Evolutionary conservation across 92 coral and sea anemone genomes (phyloP), one percentile per base, ranked within the genome.

Genomic region (Zoanthus sociatus): DNA sequence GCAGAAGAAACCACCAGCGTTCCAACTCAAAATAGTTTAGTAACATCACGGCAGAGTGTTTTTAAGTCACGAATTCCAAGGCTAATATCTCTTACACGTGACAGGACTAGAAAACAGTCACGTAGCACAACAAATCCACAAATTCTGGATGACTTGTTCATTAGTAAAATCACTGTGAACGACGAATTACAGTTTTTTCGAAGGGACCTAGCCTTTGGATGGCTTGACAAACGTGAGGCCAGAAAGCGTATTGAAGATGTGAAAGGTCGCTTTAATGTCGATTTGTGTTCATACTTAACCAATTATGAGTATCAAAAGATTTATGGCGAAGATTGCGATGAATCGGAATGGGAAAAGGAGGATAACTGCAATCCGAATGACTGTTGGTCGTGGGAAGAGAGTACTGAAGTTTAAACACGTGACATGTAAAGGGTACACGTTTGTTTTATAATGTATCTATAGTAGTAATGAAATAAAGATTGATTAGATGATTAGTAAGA

Each of bases 151-250:
- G 85, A 81, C 60, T 81, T 81, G 75, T 81, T 81, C 47, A 81
- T 81, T 32, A 81, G 85, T 75, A 81, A 81, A 66, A 81, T 81
- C 61, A 81, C 85, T 10, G 30, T 46, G 26, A 50, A 44, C 46
- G 85, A 81, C 73, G 85, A 81, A 26, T 66, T 81, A 71, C 66
- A 66, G 8, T 81, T 81, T 30, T 75, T 81, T 20, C 85, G 85
- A n/a, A 81, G 85, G 61, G 85, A 81, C 58, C 75, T 81, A 74
- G 85, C 85, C 20, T 60, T 66, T 21, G 75, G 75, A 6, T 81
- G 85, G 85, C 17, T 81, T 1, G 47, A 73, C 6, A 66, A 7
- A 12, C 60, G 20, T 6, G 85, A 81, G 58, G 85, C 85, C 26
- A 81, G 61, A 11, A 60, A 66, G 3, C 85, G 85, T 15, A 48